phyloP scores from a whole-genome alignment of 2,888 invertebrate species.

The Agrochola litura region DNA sequence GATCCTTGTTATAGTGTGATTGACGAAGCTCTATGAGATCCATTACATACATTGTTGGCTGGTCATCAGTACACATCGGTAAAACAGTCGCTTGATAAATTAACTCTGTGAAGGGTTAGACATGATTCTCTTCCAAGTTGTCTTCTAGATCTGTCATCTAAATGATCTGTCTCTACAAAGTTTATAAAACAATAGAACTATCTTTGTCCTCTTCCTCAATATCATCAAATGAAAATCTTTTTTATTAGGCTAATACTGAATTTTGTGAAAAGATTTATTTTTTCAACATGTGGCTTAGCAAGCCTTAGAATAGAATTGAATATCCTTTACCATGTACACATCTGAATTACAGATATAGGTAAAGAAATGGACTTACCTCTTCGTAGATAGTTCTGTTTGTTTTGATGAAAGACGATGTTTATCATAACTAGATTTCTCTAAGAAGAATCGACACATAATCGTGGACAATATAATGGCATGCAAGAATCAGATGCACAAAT shows the following conservation, averaged over 20 bases:
- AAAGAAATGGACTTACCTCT: background rate
- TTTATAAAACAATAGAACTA: background rate
- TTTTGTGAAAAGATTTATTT: no score
- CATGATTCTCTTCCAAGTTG: background rate
- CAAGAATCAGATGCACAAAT: constrained; percentile 7
- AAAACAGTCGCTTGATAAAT: background rate
- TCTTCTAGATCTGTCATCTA: background rate
- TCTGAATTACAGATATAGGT: background rate
- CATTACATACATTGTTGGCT: background rate
- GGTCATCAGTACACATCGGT: background rate
- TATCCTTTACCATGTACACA: background rate
- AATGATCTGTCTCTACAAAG: background rate
- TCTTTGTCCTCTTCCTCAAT: background rate
- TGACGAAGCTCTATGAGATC: background rate
- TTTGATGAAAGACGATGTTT: background rate
- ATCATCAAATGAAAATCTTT: background rate
- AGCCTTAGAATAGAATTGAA: background rate
- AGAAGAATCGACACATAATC: background rate
- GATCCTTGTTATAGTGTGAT: background rate
- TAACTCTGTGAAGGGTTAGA: no score
- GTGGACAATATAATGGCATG: background rate
- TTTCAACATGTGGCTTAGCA: background rate
- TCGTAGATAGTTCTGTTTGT: background rate
- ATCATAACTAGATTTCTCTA: background rate
- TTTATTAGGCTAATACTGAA: no score